phyloP scores from a whole-genome alignment of 2,113 vertebrate species.

The Etia nguti region DNA sequence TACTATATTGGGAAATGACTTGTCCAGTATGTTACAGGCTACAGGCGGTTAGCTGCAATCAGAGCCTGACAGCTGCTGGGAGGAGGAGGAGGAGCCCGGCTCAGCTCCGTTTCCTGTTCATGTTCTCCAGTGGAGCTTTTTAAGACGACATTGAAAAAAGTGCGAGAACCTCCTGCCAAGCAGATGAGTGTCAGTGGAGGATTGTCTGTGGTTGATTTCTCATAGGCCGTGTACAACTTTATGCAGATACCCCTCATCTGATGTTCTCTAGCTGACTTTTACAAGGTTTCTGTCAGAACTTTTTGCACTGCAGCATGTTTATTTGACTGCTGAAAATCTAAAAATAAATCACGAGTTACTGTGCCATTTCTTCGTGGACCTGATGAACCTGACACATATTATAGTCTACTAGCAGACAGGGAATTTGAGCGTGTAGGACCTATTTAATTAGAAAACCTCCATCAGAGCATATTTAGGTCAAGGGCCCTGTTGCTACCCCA shows the following conservation, averaged over 20 bases:
- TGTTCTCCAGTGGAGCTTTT: background rate
- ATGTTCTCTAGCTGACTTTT: background rate
- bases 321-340: background rate
- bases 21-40: background rate
- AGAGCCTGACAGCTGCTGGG: slow-evolving; percentile 19
- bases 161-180: background rate
- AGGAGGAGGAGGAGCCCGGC: slow-evolving; percentile 7
- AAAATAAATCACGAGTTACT: background rate
- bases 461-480: slow-evolving; percentile 53
- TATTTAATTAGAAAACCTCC: slow-evolving; percentile 55
- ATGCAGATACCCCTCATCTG: background rate
- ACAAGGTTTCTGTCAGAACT: background rate
- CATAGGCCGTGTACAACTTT: background rate
- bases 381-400: slow-evolving; percentile 38
- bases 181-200: background rate
- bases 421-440: slow-evolving; percentile 11
- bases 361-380: slow-evolving; percentile 20
- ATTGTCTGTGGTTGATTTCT: background rate
- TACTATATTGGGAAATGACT: slow-evolving; percentile 22
- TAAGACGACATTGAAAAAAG: background rate
- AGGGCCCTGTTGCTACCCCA: slow-evolving; percentile 18
- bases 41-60: slow-evolving; percentile 27
- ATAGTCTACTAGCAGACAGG: slow-evolving; percentile 12
- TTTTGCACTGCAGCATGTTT: background rate
- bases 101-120: slow-evolving; percentile 54